These are phyloP conservation scores for Propithecus coquereli DNA, from an alignment of 2,113 vertebrate genomes.

Conservation along the genomic window DNA sequence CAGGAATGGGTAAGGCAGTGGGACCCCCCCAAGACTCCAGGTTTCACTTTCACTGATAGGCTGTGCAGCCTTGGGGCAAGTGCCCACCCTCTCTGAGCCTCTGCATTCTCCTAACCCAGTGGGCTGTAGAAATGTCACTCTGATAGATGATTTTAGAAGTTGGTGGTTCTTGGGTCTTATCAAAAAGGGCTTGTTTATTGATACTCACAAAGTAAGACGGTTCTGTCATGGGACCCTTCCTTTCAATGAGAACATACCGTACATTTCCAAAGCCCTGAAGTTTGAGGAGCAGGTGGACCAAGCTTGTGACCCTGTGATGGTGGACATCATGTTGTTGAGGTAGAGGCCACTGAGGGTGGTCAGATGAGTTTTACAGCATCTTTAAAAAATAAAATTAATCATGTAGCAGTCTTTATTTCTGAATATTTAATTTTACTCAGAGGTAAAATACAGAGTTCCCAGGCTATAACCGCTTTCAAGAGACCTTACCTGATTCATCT, in stretches of 20 bases:
- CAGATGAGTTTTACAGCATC: neutral
- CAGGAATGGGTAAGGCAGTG: neutral
- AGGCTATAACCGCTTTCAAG: neutral
- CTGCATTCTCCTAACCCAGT: rapidly evolving
- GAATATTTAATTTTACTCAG: neutral
- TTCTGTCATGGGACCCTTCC: neutral
- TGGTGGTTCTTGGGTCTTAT: neutral
- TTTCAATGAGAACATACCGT: neutral
- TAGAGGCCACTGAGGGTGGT: neutral
- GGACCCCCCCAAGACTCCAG: neutral
- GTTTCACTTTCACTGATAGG: neutral
- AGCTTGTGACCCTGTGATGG: too few relatives aligned
- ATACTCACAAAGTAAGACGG: neutral
- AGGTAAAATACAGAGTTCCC: neutral
- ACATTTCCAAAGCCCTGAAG: too few relatives aligned
- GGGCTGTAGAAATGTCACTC: neutral
- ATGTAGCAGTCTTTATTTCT: neutral
- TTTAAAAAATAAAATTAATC: neutral
- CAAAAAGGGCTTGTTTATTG: neutral
- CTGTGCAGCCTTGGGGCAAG: neutral
- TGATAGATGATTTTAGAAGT: neutral
- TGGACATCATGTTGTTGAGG: neutral
- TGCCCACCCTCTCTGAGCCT: neutral
- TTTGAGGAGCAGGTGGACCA: neutral
- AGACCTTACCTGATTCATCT: neutral